These are phyloP conservation scores for Aphis gossypii DNA, from an alignment of 1,140 invertebrate species.

Conservation along the genomic window DNA sequence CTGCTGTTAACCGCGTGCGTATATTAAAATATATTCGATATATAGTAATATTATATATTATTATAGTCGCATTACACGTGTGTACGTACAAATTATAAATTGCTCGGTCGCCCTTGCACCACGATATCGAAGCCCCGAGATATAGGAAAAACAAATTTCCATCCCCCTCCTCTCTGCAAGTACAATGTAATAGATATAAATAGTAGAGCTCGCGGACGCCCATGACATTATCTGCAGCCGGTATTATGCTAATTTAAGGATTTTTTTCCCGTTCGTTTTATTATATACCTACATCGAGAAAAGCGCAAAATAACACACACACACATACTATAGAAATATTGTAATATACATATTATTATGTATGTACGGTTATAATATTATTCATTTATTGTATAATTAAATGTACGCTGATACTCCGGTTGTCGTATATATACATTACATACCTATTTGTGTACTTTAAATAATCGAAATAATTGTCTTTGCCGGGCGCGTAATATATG, in stretches of 20 bases:
- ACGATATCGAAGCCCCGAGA: neutral
- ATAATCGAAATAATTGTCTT: neutral
- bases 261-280: neutral
- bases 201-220: neutral
- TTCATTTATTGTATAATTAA: slow-evolving; percentile 15
- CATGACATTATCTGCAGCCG: neutral
- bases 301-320: neutral
- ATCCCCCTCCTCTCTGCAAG: neutral
- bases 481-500: neutral
- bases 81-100: neutral
- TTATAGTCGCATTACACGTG: neutral
- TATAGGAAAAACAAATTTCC: slow-evolving; percentile 12
- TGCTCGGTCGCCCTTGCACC: neutral
- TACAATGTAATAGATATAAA: no score
- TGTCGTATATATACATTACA: neutral
- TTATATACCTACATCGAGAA: neutral
- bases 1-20: neutral
- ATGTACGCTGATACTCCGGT: neutral
- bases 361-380: neutral
- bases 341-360: neutral
- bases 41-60: neutral
- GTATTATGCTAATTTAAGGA: neutral
- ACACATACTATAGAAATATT: neutral
- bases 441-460: neutral
- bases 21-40: neutral